Conservation (phyloP, 2,113 vertebrate species). For the Hypanus sabinus region DNA sequence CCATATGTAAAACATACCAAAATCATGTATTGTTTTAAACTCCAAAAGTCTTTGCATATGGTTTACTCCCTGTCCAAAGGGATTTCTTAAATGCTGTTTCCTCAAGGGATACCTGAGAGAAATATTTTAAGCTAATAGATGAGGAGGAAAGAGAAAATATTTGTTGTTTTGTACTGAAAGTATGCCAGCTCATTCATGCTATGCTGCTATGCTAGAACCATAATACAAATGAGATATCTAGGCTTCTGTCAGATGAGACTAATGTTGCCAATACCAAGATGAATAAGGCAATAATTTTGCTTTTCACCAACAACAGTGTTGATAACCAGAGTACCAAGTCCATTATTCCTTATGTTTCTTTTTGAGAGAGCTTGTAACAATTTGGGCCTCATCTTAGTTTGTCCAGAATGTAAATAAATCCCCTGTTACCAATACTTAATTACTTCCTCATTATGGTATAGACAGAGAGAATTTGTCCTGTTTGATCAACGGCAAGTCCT, state of each 20-base stretch:
- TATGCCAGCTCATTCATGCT: background rate
- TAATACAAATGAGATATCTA: background rate
- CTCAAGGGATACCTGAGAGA: background rate
- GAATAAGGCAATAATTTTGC: background rate
- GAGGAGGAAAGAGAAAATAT: background rate
- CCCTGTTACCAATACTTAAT: no score
- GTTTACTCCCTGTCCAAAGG: background rate
- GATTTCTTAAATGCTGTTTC: background rate
- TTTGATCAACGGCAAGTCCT: no score
- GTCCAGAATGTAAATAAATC: background rate
- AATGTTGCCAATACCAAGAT: background rate
- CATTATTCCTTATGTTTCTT: background rate
- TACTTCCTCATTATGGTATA: no score
- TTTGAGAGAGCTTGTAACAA: background rate
- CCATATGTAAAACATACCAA: background rate
- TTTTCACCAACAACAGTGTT: background rate
- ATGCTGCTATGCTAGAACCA: background rate
- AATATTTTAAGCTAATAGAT: background rate
- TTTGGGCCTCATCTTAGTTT: background rate
- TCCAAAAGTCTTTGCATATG: background rate
- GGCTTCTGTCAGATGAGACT: background rate
- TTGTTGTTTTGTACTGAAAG: background rate
- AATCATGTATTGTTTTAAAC: background rate
- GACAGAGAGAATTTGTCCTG: no score
- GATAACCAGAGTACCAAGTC: background rate